These are phyloP conservation scores for Nesometra sesokonis DNA, from an alignment of 35 echinoderm and acorn worm species.

Conservation along the genomic window DNA sequence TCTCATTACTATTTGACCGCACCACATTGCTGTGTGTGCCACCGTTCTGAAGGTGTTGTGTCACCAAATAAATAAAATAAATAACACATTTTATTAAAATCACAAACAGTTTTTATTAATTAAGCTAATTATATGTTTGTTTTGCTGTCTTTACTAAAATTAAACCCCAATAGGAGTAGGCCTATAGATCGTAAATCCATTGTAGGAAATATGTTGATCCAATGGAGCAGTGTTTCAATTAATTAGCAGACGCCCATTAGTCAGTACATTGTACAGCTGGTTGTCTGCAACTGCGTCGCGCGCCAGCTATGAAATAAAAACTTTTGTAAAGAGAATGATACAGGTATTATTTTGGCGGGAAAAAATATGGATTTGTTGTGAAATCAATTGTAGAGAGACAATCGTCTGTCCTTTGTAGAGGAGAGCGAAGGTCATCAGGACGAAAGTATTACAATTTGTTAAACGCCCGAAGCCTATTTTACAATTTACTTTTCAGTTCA, in stretches of 20 bases:
- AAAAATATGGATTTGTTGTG: neutral
- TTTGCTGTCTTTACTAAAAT: no score
- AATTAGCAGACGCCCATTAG: neutral
- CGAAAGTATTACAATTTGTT: neutral
- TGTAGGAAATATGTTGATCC: no score
- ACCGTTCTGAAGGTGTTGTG: no score
- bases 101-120: no score
- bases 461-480: neutral
- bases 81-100: no score
- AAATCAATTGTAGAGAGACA: neutral
- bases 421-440: neutral
- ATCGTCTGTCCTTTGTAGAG: neutral
- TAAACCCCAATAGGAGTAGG: no score
- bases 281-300: neutral
- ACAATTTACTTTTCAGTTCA: constrained; percentile 1
- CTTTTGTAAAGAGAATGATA: neutral
- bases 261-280: neutral
- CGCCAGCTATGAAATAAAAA: neutral
- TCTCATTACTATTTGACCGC: no score
- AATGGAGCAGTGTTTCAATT: neutral
- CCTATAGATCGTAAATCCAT: no score
- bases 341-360: neutral
- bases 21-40: no score
- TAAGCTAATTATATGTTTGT: no score
- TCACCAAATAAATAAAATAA: no score